A percentile compares a stretch with the other conserved stretches of the same genome.
Conservation (phyloP, 2,113 vertebrate genomes). For the Phylloscopus whistleri region DNA sequence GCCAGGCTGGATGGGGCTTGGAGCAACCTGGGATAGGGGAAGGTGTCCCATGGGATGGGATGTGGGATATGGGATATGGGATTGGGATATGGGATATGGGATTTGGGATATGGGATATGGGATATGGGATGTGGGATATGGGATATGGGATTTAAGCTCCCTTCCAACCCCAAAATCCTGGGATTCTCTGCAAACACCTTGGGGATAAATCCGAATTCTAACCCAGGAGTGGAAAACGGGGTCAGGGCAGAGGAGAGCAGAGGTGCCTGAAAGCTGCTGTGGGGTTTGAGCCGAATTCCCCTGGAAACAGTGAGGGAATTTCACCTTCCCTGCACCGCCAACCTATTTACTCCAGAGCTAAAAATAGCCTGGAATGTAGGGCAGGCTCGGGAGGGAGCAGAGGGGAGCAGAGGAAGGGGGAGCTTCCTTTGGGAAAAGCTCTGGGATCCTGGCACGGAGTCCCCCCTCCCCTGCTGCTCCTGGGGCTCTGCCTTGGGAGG, state of each 20-base stretch:
- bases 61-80: neutral
- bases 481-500: neutral
- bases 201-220: neutral
- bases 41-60: too few relatives aligned
- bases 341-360: neutral
- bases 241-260: neutral
- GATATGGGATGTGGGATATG: too few relatives aligned
- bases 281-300: neutral
- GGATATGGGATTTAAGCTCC: neutral
- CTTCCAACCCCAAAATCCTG: neutral
- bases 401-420: neutral
- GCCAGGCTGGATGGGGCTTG: too few relatives aligned
- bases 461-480: neutral
- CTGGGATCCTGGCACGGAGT: neutral
- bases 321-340: conserved; percentile 17
- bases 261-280: neutral
- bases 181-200: neutral
- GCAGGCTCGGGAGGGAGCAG: neutral
- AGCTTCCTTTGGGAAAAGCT: neutral
- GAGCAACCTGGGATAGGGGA: too few relatives aligned
- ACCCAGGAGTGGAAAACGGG: neutral
- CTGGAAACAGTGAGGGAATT: neutral
- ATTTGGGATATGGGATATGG: too few relatives aligned
- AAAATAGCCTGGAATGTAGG: conserved; percentile 60
- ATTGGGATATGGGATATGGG: too few relatives aligned